A percentile compares a stretch with the other conserved stretches of the same genome.
Conservation (phyloP, 2,797 vertebrate species). For the Moxostoma hubbsi region DNA sequence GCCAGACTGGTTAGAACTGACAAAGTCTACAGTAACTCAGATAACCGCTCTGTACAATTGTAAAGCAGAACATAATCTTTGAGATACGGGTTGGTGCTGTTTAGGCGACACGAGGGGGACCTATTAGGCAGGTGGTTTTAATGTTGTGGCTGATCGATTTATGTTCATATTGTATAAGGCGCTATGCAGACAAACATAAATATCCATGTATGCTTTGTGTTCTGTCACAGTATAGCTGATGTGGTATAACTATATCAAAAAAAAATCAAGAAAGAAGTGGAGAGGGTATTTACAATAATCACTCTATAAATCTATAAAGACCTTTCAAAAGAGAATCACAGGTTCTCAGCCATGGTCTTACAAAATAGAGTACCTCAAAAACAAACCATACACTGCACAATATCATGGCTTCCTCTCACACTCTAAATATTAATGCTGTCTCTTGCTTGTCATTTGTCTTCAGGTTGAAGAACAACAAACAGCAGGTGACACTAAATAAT, state of each 20-base stretch:
- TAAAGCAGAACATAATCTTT: no score
- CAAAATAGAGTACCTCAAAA: neutral
- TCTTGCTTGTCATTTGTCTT: neutral
- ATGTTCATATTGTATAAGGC: slow-evolving; percentile 78
- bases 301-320: neutral
- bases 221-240: slow-evolving; percentile 57
- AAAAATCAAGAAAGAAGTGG: neutral
- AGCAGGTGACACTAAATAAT: slow-evolving; percentile 21
- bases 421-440: neutral
- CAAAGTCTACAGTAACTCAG: no score
- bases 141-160: no score
- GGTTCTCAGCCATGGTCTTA: neutral
- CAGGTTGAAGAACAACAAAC: neutral
- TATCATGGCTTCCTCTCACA: neutral
- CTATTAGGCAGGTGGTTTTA: no score
- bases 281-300: neutral
- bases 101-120: no score
- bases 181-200: slow-evolving; percentile 79
- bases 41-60: no score
- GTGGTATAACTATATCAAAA: neutral
- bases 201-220: slow-evolving; percentile 71
- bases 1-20: no score
- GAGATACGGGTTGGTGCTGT: no score
- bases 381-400: neutral
- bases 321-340: neutral